Percentiles rank a stretch among this genome's conserved stretches.
Evolutionary conservation across 2,797 vertebrate genomes (phyloP).

Genomic region (Heteromormyrus szaboi): DNA sequence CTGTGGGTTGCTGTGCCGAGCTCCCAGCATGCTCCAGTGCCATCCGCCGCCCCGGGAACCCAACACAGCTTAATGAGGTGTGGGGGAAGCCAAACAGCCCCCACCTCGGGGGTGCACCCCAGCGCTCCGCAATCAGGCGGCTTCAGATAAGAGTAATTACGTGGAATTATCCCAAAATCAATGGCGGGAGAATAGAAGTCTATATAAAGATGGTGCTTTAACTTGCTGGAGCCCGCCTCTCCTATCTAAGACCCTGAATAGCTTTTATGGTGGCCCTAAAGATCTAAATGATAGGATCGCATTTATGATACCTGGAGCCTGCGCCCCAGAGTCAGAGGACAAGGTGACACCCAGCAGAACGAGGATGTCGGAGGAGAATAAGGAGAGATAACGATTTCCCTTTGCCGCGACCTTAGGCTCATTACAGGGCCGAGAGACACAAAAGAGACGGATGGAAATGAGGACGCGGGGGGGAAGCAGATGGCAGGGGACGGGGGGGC

Average conservation of each 20-base stretch:
- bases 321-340: background rate
- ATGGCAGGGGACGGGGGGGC: background rate
- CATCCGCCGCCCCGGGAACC: conserved; percentile 21
- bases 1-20: background rate
- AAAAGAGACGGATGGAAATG: conserved; percentile 2
- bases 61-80: conserved; percentile 40
- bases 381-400: background rate
- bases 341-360: background rate
- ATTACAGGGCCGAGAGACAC: background rate
- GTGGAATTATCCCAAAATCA: conserved; percentile 44
- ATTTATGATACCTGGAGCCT: background rate
- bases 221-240: background rate
- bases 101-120: conserved; percentile 18
- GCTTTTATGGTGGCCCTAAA: background rate
- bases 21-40: conserved; percentile 17
- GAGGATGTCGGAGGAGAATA: background rate
- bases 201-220: conserved; percentile 2
- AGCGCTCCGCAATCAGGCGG: conserved; percentile 22
- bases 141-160: conserved; percentile 44
- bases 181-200: conserved; percentile 34
- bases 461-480: background rate
- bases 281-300: background rate
- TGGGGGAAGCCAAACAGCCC: conserved; percentile 25
- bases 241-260: background rate
- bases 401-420: background rate